A percentile compares a stretch with the other conserved stretches of the same genome.
phyloP scores from a whole-genome alignment of 2,797 vertebrate species.

The Nyctalus aviator region DNA sequence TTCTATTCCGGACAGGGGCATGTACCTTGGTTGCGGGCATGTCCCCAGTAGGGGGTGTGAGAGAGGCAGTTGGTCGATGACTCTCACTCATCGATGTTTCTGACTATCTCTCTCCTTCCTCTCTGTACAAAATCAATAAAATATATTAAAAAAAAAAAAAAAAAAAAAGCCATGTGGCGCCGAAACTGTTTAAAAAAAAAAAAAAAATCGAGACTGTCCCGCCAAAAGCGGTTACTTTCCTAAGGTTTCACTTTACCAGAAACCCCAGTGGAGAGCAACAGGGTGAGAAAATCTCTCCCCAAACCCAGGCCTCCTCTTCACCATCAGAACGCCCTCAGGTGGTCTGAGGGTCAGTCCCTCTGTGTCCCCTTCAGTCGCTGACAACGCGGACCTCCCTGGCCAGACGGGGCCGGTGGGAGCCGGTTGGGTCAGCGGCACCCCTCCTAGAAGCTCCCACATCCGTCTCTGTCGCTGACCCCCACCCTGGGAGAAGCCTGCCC shows the following conservation, averaged over 20 bases:
- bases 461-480: not conserved
- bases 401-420: not conserved
- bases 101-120: too few species aligned
- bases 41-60: too few species aligned
- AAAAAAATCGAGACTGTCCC: too few species aligned
- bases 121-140: too few species aligned
- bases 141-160: too few species aligned
- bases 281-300: not conserved
- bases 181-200: too few species aligned
- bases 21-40: too few species aligned
- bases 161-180: too few species aligned
- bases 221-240: too few species aligned
- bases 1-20: too few species aligned
- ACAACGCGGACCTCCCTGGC: not conserved
- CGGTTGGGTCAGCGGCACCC: not conserved
- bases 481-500: not conserved
- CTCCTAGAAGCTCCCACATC: rapidly evolving
- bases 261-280: rapidly evolving
- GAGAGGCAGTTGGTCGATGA: too few species aligned
- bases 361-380: not conserved
- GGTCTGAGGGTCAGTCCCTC: not conserved
- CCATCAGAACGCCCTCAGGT: not conserved
- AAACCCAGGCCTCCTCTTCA: not conserved
- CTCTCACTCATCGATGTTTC: too few species aligned
- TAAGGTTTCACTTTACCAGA: not conserved